These are phyloP conservation scores for Drosophila affinis DNA, from an alignment of 2,888 invertebrate species.

Conservation along the genomic window DNA sequence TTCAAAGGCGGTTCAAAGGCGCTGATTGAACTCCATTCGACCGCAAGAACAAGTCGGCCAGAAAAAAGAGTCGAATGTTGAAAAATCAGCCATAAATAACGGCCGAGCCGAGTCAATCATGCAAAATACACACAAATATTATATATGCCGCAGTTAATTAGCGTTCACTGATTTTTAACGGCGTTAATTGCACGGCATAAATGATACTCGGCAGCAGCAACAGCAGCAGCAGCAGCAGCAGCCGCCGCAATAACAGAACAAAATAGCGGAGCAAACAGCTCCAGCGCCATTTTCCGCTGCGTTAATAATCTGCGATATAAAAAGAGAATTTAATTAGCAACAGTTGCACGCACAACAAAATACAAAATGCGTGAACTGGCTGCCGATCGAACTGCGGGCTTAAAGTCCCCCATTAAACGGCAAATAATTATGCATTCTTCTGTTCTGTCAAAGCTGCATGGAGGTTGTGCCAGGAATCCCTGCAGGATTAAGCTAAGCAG, in stretches of 20 bases:
- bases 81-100: constrained; percentile 35
- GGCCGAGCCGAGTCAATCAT: constrained; percentile 25
- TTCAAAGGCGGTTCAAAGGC: constrained; percentile 5
- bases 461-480: too few relatives aligned
- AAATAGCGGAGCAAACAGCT: constrained; percentile 8
- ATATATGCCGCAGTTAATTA: constrained; percentile 60
- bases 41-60: constrained; percentile 8
- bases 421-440: constrained; percentile 15
- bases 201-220: constrained; percentile 54
- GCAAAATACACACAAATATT: constrained; percentile 31
- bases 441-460: neutral
- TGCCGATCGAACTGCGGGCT: constrained; percentile 12
- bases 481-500: too few relatives aligned
- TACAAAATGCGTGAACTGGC: too few relatives aligned
- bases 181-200: constrained; percentile 67
- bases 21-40: constrained; percentile 21
- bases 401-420: constrained; percentile 36
- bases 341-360: constrained; percentile 36
- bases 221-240: neutral
- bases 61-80: constrained; percentile 6
- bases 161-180: constrained; percentile 64
- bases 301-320: constrained; percentile 38
- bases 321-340: constrained; percentile 64
- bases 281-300: constrained; percentile 32
- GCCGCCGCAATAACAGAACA: constrained; percentile 10